Percentiles rank a stretch among this genome's conserved stretches.
Conservation (phyloP, 2,888 invertebrate species). For the Eilema griseolum region DNA sequence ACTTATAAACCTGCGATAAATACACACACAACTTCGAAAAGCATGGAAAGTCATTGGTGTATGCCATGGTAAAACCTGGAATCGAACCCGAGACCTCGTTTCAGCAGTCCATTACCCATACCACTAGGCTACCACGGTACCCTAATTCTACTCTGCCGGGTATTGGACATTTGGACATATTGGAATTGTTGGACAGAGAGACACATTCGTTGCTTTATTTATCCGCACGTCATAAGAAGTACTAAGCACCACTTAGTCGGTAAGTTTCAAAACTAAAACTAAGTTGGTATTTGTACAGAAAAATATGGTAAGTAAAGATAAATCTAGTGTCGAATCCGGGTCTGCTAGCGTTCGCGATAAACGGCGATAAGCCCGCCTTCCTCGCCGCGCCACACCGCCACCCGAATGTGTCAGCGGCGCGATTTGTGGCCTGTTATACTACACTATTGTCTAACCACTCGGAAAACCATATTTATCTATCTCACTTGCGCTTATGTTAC, state of each 20-base stretch:
- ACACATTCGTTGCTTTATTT: too few species aligned
- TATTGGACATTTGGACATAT: too few species aligned
- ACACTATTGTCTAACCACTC: constrained; percentile 18
- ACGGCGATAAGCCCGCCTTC: constrained; percentile 18
- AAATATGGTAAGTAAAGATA: constrained; percentile 6
- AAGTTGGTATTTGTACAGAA: neutral
- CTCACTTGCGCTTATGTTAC: neutral
- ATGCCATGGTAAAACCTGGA: too few species aligned
- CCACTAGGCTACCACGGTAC: too few species aligned
- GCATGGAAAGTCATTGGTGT: too few species aligned
- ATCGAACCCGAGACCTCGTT: too few species aligned
- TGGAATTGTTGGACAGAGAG: too few species aligned
- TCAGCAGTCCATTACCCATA: too few species aligned
- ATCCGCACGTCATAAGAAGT: neutral
- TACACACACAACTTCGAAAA: too few species aligned
- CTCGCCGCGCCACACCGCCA: neutral
- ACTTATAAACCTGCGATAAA: too few species aligned
- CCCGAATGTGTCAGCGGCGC: constrained; percentile 11
- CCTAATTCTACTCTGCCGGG: too few species aligned
- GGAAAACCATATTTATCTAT: neutral
- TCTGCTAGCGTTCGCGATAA: constrained; percentile 18
- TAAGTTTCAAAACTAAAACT: neutral
- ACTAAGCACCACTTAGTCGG: neutral
- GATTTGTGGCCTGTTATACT: constrained; percentile 22
- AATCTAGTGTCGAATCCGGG: constrained; percentile 13